Evolutionary conservation across 2,113 vertebrate genomes (phyloP), one percentile per base, ranked within the genome.

Genomic region (Acanthisitta chloris): DNA sequence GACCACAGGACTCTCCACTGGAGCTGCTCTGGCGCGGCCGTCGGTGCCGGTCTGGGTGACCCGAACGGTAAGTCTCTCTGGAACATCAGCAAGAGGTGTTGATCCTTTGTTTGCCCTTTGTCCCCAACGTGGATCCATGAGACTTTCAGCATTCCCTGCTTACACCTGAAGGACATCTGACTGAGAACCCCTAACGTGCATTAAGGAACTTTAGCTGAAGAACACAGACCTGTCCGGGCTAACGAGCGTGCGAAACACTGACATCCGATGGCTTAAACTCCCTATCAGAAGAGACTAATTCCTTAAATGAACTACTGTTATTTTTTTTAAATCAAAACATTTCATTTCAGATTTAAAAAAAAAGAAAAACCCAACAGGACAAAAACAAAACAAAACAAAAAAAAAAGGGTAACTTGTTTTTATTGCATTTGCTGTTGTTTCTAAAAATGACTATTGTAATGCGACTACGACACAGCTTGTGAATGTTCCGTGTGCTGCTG

Each of bases 401-500:
- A 98, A 98, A 98, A 62, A 99, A 98, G 98, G 98, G 98, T 98
- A 98, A 98, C 97, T 97, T 94, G 98, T 98, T 99, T 98, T 98
- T 98, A 98, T 97, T 97, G 97, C 98, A 98, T 98, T 98, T 98
- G 98, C 98, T 97, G 98, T 99, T 98, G 98, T 99, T 99, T 98
- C 97, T 98, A 98, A 98, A 97, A 98, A 98, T 98, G 98, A 98
- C 98, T 99, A 98, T 99, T 98, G 98, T 99, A 98, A 99, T 99
- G 99, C 99, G 99, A 99, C 99, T 99, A 99, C 98, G 98, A 99
- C 99, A 99, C 98, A 98, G 99, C 99, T 99, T 99, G 98, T 99
- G 99, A 99, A 99, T 99, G 99, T 99, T 98, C 97, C 98, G 98
- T 99, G 98, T 99, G 99, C 99, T 99, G 99, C 99, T 99, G 98